phyloP scores from a whole-genome alignment of 2,797 vertebrate species.

The Enteromius anoplus region DNA sequence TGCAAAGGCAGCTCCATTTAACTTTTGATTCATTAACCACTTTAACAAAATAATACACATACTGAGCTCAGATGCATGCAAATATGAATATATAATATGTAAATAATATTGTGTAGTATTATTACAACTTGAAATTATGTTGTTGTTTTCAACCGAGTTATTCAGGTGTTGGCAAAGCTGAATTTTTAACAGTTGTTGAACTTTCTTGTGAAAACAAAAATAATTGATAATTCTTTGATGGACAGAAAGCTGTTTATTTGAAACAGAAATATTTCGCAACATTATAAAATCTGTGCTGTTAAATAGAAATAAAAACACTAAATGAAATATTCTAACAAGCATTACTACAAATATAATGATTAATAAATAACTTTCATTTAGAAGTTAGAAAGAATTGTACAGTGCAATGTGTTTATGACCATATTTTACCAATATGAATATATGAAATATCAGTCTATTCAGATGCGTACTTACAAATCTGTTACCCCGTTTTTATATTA shows the following conservation, averaged over 20 bases:
- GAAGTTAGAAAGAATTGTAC: neutral
- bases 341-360: neutral
- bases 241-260: neutral
- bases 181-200: neutral
- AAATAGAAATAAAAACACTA: neutral
- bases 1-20: neutral
- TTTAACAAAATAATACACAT: neutral
- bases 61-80: neutral
- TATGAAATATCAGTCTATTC: neutral
- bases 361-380: neutral
- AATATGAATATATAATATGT: neutral
- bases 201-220: neutral
- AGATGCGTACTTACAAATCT: neutral
- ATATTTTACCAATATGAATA: neutral
- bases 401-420: neutral
- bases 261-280: neutral
- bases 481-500: neutral
- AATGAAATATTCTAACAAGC: neutral
- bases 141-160: neutral
- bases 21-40: neutral
- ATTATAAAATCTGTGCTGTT: neutral
- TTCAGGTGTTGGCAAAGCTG: neutral
- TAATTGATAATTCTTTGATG: neutral
- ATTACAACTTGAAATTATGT: neutral
- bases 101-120: neutral